Evolutionary conservation across 2,888 invertebrate genomes (phyloP).

Genomic region (Sminthurides aquaticus): DNA sequence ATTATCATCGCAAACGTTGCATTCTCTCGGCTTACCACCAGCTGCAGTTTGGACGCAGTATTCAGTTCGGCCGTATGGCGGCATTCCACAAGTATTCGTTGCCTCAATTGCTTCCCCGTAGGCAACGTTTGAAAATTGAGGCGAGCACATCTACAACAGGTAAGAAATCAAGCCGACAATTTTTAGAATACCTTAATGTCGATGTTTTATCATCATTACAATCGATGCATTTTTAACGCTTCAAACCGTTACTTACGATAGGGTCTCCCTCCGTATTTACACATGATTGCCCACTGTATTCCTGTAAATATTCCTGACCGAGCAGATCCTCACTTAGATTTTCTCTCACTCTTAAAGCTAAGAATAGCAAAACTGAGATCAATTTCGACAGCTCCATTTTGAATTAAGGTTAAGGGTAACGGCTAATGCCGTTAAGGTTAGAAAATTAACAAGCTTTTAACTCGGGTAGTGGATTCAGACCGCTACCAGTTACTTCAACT

Average conservation of each 20-base stretch:
- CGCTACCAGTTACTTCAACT: background rate
- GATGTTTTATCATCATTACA: too few species aligned
- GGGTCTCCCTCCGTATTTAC: background rate
- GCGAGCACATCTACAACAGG: constrained; percentile 74
- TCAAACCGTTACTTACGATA: background rate
- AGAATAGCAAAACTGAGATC: background rate
- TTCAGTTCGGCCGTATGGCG: constrained; percentile 61
- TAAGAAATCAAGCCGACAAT: constrained; percentile 3
- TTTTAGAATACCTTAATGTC: too few species aligned
- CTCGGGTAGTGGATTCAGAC: background rate
- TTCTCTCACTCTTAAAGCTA: background rate
- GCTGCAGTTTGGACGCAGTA: constrained; percentile 88
- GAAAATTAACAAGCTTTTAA: background rate
- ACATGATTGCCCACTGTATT: background rate
- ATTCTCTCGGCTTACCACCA: constrained; percentile 60
- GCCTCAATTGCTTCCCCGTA: constrained; percentile 81
- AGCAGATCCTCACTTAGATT: background rate
- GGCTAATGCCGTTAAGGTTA: background rate
- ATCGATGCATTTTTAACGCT: too few species aligned
- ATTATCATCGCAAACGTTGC: constrained; percentile 63
- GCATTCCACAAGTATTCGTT: constrained; percentile 89
- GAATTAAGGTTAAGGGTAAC: background rate
- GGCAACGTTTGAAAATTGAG: constrained; percentile 94
- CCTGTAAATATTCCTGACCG: background rate
- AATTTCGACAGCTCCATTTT: background rate